A percentile compares a stretch with the other conserved stretches of the same genome.
phyloP scores from a whole-genome alignment of 92 coral and sea anemone genomes.

The Epizoanthus stellaris region DNA sequence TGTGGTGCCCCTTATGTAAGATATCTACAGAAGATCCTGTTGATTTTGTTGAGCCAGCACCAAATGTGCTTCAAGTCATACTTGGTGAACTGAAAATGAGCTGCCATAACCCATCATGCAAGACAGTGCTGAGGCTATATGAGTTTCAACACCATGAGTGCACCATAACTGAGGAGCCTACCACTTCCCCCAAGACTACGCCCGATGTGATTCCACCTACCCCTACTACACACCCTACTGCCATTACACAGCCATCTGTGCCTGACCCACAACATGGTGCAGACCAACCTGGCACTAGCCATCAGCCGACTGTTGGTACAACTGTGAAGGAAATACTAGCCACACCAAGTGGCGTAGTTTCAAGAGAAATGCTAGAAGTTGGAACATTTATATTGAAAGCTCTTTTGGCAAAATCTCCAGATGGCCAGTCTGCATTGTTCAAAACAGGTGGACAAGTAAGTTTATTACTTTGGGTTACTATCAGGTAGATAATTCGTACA shows the following conservation, averaged over 20 bases:
- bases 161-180: no score
- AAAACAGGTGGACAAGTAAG: slow-evolving; percentile 34
- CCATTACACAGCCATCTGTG: no score
- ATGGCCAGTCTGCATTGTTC: slow-evolving; percentile 27
- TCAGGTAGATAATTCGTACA: not conserved
- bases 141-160: no score
- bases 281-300: no score
- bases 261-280: no score
- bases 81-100: slow-evolving; percentile 17
- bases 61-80: slow-evolving; percentile 6
- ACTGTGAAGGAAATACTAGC: no score
- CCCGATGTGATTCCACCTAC: no score
- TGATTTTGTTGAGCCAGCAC: slow-evolving; percentile 17
- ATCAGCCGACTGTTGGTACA: no score
- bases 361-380: slow-evolving; percentile 27
- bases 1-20: slow-evolving; percentile 7
- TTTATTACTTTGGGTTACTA: no score
- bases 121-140: no score
- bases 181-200: no score
- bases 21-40: not conserved
- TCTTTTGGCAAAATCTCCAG: slow-evolving; percentile 26
- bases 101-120: not conserved
- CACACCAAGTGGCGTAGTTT: not conserved
- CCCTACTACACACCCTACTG: no score
- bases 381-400: slow-evolving; percentile 14